Conservation (phyloP, 2,797 vertebrate species). For the Botia almorhae region DNA sequence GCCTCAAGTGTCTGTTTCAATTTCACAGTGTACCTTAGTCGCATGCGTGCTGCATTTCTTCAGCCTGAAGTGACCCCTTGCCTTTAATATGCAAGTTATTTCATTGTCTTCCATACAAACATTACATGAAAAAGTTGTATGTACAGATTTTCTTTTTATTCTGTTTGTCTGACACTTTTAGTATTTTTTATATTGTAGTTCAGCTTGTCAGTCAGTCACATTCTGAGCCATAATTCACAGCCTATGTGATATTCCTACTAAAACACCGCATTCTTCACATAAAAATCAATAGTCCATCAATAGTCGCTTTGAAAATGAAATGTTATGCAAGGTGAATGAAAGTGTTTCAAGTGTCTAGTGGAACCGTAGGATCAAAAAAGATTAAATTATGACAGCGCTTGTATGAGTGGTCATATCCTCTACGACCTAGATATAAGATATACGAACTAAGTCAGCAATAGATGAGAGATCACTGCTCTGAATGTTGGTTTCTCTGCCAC, state of each 20-base stretch:
- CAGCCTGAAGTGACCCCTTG: not conserved
- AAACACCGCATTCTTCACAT: not conserved
- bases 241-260: not conserved
- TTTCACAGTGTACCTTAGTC: slow-evolving; percentile 6
- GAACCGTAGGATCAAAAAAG: slow-evolving; percentile 26
- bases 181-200: not conserved
- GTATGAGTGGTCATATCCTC: not conserved
- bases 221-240: slow-evolving; percentile 24
- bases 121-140: not conserved
- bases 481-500: not conserved
- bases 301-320: slow-evolving; percentile 28
- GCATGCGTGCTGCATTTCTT: slow-evolving; percentile 18
- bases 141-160: not conserved
- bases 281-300: too few species aligned
- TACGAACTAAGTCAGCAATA: not conserved
- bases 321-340: slow-evolving; percentile 50
- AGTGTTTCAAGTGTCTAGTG: slow-evolving; percentile 7
- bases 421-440: slow-evolving; percentile 9
- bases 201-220: not conserved
- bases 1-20: not conserved
- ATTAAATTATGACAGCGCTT: not conserved
- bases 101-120: slow-evolving; percentile 30
- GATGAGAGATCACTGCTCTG: not conserved
- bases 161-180: not conserved
- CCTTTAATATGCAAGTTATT: slow-evolving; percentile 47